Conservation (phyloP, 2,888 invertebrate species). For the Alloplasta piceator region DNA sequence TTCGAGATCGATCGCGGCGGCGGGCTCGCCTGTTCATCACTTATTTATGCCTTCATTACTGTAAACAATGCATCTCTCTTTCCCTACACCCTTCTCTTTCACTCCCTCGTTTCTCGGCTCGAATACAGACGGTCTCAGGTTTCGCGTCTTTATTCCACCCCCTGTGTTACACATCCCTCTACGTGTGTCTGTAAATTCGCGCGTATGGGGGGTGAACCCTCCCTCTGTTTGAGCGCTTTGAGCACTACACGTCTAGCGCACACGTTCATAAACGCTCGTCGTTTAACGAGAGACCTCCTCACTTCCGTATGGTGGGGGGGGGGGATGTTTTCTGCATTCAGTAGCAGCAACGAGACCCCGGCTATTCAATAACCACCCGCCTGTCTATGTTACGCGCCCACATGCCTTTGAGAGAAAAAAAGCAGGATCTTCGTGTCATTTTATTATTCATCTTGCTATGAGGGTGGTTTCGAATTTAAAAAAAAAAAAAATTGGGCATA, state of each 20-base stretch:
- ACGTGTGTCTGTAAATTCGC: neutral
- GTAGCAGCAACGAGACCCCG: no score
- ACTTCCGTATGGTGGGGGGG: neutral
- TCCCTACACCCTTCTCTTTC: constrained; percentile 67
- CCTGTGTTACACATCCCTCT: constrained; percentile 22
- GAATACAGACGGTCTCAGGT: constrained; percentile 28
- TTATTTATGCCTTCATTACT: constrained; percentile 82
- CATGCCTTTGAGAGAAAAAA: no score
- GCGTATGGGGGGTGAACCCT: constrained; percentile 20
- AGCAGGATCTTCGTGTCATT: no score
- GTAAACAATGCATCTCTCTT: constrained; percentile 79
- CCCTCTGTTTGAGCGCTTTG: no score
- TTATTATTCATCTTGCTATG: no score
- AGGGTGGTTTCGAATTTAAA: no score
- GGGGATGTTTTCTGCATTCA: no score
- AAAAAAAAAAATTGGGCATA: no score
- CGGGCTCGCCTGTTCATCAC: constrained; percentile 74
- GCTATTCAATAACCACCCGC: no score
- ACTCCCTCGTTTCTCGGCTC: neutral
- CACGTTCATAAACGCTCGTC: constrained; percentile 52
- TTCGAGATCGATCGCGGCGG: constrained; percentile 74
- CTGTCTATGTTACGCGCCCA: no score
- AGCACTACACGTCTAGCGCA: neutral
- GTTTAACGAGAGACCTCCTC: constrained; percentile 47
- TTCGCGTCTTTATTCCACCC: constrained; percentile 59